Base-by-base conservation (phyloP, 2,113 vertebrate genomes). In the Piprites chloris region DNA sequence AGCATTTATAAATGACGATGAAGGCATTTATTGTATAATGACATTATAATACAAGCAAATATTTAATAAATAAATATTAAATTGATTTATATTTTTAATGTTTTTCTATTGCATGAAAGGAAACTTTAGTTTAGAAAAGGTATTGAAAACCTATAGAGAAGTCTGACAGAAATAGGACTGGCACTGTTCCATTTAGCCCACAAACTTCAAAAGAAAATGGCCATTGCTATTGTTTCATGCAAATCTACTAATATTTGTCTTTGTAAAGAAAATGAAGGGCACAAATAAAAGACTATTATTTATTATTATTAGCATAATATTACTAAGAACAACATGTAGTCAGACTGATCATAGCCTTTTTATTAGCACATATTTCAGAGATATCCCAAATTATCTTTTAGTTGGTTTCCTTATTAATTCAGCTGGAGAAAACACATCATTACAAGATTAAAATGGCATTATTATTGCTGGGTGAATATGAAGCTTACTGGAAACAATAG, bases 321-420 rank as follows among this genome's bases (percentile, higher is more conserved):
- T 94, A 28, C 37, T 81, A 93, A 76, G 81, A 93, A 77, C 14
- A 71, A 81, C 91, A 65, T 93, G 87, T 56, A 87, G 59, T 66
- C 1, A 0, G 62, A 89, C 76, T 87, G 92, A 92, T 95, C 82
- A 82, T 58, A 95, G 74, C n/a, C 50, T 95, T 96, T 95, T 91
- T 95, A 95, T 96, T 96, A 96, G 32, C 55, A 87, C 8, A 12
- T 37, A 12, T 96, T 92, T 92, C 87, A 90, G 46, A 94, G 95
- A 97, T 95, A 94, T 84, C 69, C 75, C 44, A 89, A 93, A 93
- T 97, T 96, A 96, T 97, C 95, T 96, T 96, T 94, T 84, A 93
- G 83, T 84, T 95, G 42, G 50, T 89, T 95, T 96, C 75, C 95
- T 97, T 97, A 96, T 97, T 97, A 97, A 96, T 97, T 90, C 89